Percentiles rank a stretch among this genome's conserved stretches.
These are phyloP conservation scores for Ophion ventricosus DNA, from an alignment of 2,888 invertebrate genomes.

Conservation along the genomic window DNA sequence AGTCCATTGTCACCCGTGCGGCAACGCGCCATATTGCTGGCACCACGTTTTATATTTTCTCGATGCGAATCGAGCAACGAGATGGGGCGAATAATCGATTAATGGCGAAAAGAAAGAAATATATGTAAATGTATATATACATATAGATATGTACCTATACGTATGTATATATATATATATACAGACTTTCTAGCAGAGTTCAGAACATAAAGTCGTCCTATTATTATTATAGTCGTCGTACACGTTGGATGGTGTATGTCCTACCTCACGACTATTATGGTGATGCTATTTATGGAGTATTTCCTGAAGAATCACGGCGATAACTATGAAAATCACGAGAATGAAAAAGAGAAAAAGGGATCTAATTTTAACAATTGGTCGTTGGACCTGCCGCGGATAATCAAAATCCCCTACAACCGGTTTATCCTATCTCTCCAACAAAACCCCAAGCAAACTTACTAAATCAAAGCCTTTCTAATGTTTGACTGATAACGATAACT, in stretches of 20 bases:
- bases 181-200: background rate
- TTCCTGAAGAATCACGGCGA: constrained; percentile 23
- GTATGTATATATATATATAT: constrained; percentile 1
- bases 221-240: constrained; percentile 38
- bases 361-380: background rate
- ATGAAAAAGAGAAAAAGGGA: background rate
- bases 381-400: too few species aligned
- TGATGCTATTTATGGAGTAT: constrained; percentile 36
- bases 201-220: constrained; percentile 20
- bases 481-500: too few species aligned
- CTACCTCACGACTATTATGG: constrained; percentile 41
- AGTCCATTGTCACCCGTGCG: too few species aligned
- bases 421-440: too few species aligned
- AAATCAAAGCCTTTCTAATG: too few species aligned
- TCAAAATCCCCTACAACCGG: too few species aligned
- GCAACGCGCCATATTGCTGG: too few species aligned
- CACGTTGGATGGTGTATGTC: constrained; percentile 47
- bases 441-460: too few species aligned
- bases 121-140: too few species aligned
- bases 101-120: background rate
- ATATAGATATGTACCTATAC: background rate
- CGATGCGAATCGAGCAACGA: constrained; percentile 67
- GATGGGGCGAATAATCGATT: constrained; percentile 49
- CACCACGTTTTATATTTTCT: too few species aligned
- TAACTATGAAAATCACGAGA: constrained; percentile 6